Conservation (phyloP, 2,113 vertebrate species). For the Bolborhynchus lineola region DNA sequence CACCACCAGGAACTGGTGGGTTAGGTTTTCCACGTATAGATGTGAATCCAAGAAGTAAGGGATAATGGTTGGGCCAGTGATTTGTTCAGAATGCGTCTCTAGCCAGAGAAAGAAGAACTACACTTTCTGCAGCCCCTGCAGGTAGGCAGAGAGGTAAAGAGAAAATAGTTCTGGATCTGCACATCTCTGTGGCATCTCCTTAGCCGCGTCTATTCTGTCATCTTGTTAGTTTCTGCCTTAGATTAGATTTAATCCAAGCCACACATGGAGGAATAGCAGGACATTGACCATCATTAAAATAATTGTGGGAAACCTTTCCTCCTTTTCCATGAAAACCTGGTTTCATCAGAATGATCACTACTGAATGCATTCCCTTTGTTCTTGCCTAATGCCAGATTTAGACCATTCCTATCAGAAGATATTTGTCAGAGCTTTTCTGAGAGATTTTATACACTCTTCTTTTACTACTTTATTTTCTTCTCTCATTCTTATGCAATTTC, state of each 20-base stretch:
- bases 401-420: background rate
- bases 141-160: background rate
- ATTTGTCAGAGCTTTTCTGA: background rate
- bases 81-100: background rate
- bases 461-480: background rate
- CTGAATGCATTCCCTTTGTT: background rate
- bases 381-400: background rate
- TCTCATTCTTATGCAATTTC: background rate
- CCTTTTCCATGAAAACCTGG: background rate
- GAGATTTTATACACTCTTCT: background rate
- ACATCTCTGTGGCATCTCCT: background rate
- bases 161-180: background rate
- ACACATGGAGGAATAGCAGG: fast-evolving
- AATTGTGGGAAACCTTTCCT: background rate
- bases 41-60: background rate
- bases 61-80: fast-evolving
- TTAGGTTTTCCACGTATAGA: fast-evolving
- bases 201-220: background rate
- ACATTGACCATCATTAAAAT: background rate
- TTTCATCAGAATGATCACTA: background rate
- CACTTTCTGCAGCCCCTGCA: background rate
- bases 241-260: background rate
- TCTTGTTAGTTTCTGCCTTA: background rate
- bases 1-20: background rate
- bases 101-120: background rate